A percentile compares a stretch with the other conserved stretches of the same genome.
These are phyloP conservation scores for Drosophila repletoides DNA, from an alignment of 1,140 invertebrate genomes.

Conservation along the genomic window DNA sequence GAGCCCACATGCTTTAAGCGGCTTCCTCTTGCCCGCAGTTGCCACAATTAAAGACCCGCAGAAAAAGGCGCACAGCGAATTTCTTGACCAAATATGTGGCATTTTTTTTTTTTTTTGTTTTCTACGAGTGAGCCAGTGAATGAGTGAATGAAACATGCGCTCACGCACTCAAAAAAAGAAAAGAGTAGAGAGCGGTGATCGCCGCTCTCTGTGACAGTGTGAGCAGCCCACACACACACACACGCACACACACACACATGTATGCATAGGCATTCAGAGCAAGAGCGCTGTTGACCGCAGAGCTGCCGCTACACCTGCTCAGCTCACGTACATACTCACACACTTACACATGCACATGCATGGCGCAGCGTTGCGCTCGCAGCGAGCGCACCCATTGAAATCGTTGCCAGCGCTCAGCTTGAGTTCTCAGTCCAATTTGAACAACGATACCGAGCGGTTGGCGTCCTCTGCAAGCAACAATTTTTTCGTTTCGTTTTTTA, in stretches of 20 bases:
- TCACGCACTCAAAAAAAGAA: conserved; percentile 27
- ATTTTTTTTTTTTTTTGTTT: conserved; percentile 58
- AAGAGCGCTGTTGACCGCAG: neutral
- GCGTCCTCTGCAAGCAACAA: conserved; percentile 56
- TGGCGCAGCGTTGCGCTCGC: neutral
- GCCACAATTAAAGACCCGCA: conserved; percentile 41
- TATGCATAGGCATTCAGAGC: neutral
- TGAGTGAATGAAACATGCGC: conserved; percentile 14
- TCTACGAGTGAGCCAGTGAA: conserved; percentile 19
- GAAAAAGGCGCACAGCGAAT: conserved; percentile 19
- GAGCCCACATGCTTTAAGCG: conserved; percentile 60
- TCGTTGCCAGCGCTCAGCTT: conserved; percentile 37
- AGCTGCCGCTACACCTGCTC: conserved; percentile 31
- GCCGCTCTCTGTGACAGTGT: neutral
- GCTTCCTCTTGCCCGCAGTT: conserved; percentile 63
- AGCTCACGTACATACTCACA: conserved; percentile 9
- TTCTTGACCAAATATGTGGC: conserved; percentile 72
- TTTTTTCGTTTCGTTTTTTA: conserved; percentile 39
- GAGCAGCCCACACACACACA: conserved; percentile 40
- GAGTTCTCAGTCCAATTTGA: conserved; percentile 73
- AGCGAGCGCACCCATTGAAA: conserved; percentile 29
- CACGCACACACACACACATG: conserved; percentile 5
- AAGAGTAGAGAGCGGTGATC: conserved; percentile 16
- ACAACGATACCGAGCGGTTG: conserved; percentile 81
- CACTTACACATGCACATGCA: neutral